Evolutionary conservation across 2,888 invertebrate species (phyloP).

Genomic region (Drosophila quinaria): DNA sequence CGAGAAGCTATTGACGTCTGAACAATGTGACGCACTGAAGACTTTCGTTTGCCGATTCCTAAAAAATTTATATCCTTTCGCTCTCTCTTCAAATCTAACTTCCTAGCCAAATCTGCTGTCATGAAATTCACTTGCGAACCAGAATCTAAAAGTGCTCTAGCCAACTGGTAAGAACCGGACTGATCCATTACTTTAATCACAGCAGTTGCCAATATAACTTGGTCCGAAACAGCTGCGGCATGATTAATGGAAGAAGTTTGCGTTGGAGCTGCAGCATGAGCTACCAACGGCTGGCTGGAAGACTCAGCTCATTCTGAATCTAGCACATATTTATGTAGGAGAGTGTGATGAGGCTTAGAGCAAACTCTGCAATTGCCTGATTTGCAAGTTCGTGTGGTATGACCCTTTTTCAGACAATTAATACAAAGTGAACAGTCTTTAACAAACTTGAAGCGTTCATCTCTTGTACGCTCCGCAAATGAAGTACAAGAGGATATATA

Average conservation of each 20-base stretch:
- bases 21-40: too few species aligned
- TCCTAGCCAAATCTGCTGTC: background rate
- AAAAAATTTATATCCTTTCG: conserved; percentile 1
- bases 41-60: background rate
- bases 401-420: too few species aligned
- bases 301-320: background rate
- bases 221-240: background rate
- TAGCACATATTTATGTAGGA: background rate
- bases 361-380: background rate
- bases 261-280: background rate
- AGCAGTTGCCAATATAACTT: background rate
- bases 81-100: background rate
- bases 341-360: background rate
- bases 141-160: conserved; percentile 3
- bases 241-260: background rate
- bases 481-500: too few species aligned
- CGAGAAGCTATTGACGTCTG: too few species aligned
- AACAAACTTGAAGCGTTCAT: too few species aligned
- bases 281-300: background rate
- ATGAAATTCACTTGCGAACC: background rate
- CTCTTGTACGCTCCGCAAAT: too few species aligned
- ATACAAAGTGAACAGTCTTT: too few species aligned
- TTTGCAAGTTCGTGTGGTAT: background rate
- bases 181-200: background rate
- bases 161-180: background rate